Base-by-base conservation (phyloP, 1,140 invertebrate genomes). In the Dermatophagoides farinae region DNA sequence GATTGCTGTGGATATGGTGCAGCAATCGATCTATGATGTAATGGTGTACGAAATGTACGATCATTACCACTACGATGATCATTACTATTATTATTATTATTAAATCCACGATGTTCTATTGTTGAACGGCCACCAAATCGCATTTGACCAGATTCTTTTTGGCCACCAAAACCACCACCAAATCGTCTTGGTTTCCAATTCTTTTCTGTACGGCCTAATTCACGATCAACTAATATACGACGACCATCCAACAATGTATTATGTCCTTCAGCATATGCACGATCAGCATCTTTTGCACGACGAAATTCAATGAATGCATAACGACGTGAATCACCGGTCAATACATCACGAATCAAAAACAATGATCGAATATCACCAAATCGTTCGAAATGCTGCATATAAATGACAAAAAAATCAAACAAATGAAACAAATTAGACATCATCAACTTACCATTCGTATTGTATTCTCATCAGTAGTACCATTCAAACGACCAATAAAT, bases 261-360 rank as follows among this genome's bases (percentile, higher is more conserved):
- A 64, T 80, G 71, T 54, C 77, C 76, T 50, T 79, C 71, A 57
- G 72, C 73, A 39, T 80, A 72, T 6, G 82, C 84, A 62, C 73
- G 74, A 49, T 77, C 71, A 31, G 82, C 81, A 62, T 78, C 74
- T 14, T 74, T 72, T 64, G 76, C 75, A 38, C 73, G 74, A 64
- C 79, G 77, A 76, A 80, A 89, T 72, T 90, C 86, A 12, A 90
- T 75, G 74, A 92, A 91, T 6, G 81, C 86, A 73, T 90, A 92
- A 49, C 84, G 77, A 70, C 82, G 81, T 0, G 85, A 85, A 64
- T 79, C 76, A 0, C 86, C 86, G 8, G 86, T 90, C 0, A 90
- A 81, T 57, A 88, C 77, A 66, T 88, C 85, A 66, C 78, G 75
- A 18, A 90, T 80, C 10, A 91, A 66, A 60, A 80, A 76, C 43